Evolutionary conservation across 2,113 vertebrate species (phyloP).

Genomic region (Lichenostomus cassidix): DNA sequence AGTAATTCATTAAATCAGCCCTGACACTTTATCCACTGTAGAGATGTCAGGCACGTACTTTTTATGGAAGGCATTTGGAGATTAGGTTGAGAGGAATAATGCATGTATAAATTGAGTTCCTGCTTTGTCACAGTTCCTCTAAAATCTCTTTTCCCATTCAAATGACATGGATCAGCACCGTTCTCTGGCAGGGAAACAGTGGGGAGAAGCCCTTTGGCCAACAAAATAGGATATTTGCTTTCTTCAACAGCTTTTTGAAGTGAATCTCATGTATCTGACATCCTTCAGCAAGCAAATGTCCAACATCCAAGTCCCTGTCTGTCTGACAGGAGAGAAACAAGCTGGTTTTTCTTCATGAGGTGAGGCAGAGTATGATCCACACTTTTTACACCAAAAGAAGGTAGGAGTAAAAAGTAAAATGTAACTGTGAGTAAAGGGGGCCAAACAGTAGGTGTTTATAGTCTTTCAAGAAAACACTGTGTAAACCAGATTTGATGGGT

Average conservation of each 20-base stretch:
- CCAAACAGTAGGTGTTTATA: neutral
- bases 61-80: neutral
- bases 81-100: neutral
- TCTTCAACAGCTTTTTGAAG: neutral
- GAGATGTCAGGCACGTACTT: neutral
- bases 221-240: neutral
- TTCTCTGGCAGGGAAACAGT: neutral
- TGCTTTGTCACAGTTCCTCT: neutral
- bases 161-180: neutral
- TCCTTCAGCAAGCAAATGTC: neutral
- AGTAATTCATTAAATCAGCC: neutral
- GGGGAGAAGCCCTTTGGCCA: neutral
- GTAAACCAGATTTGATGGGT: neutral
- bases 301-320: neutral
- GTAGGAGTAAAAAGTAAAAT: neutral
- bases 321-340: fast-evolving
- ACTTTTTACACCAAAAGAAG: neutral
- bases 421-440: neutral
- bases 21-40: neutral
- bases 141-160: neutral
- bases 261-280: neutral
- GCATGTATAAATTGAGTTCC: neutral
- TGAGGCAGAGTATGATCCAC: neutral
- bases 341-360: neutral
- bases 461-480: neutral